Base-by-base conservation (phyloP, 2,113 vertebrate genomes). In the Psittacara wagleri region DNA sequence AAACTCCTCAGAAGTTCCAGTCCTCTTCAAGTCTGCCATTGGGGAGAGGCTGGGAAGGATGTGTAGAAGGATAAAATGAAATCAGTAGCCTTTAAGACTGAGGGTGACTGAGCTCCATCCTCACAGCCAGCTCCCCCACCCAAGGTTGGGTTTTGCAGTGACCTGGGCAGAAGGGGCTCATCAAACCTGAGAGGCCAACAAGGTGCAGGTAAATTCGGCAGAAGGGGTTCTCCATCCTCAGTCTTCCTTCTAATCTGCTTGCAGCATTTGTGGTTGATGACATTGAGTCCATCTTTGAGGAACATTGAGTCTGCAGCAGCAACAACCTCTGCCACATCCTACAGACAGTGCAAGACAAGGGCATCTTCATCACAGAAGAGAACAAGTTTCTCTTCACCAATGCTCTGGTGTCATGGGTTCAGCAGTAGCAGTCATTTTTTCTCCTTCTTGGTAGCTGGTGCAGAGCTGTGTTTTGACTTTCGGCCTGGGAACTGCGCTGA, bases 211-310 rank as follows among this genome's bases (percentile, higher is more conserved):
- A 15, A 66, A 63, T 43, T 51, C 13, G 13, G 8, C 35, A 41
- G 46, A 25, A 25, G 55, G 11, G 46, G 23, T 83, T 61, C 66
- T 88, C 63, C 29, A n/a, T 39, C 46, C 41, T 72, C 61, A 99
- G 98, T 92, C 68, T 31, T 76, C 18, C 18, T n/a, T 69, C 59
- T 83, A 20, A 5, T 91, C 17, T 93, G 20, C 43, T 48, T 3
- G 2, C 88, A 96, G 95, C 4, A 1, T 98, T 99, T 41, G 91
- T 92, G 12, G 97, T 96, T 3, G 97, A 98, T 6, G 98, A 99
- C 48, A 22, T 96, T 3, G 41, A 57, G 24, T 97, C 96, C 51
- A 98, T 99, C 88, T 99, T 99, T 57, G 98, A 41, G 41, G 41
- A 41, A 41, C 41, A 41, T 41, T 41, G 41, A 41, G 43, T 43